Conservation (phyloP, 2,888 invertebrate species). For the Lasioglossum pauxillum region DNA sequence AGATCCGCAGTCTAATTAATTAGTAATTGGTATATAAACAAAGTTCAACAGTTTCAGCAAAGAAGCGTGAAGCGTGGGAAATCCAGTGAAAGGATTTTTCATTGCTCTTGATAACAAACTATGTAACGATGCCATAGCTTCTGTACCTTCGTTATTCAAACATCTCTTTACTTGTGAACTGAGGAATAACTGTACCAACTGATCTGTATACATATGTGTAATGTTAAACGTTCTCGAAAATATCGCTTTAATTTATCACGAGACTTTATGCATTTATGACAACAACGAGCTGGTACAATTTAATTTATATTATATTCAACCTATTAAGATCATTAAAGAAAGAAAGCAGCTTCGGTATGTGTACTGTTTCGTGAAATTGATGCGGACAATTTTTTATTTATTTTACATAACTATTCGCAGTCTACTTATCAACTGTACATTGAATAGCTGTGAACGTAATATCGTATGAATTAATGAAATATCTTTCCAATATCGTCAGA, state of each 20-base stretch:
- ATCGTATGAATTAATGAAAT: not conserved
- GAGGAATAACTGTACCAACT: not conserved
- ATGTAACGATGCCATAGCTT: not conserved
- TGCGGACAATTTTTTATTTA: too few relatives aligned
- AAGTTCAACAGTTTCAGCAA: not conserved
- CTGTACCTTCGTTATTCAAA: not conserved
- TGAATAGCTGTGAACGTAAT: not conserved
- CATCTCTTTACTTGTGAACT: not conserved
- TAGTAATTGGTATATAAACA: not conserved
- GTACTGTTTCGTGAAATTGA: too few relatives aligned
- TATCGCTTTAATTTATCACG: not conserved
- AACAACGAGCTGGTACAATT: too few relatives aligned
- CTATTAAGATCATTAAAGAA: too few relatives aligned
- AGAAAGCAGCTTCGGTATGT: too few relatives aligned
- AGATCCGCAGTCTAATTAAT: not conserved
- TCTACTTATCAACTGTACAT: not conserved
- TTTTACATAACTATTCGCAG: too few relatives aligned
- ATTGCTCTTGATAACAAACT: not conserved
- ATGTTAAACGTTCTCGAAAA: not conserved
- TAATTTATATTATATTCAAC: too few relatives aligned
- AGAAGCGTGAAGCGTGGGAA: not conserved
- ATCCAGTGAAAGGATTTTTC: not conserved
- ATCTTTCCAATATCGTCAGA: not conserved
- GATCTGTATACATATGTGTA: too few relatives aligned
- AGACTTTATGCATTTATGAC: too few relatives aligned